Percentiles rank a stretch among this genome's conserved stretches.
Evolutionary conservation across 2,113 vertebrate species (phyloP).

Genomic region (Chrysochloris asiatica): DNA sequence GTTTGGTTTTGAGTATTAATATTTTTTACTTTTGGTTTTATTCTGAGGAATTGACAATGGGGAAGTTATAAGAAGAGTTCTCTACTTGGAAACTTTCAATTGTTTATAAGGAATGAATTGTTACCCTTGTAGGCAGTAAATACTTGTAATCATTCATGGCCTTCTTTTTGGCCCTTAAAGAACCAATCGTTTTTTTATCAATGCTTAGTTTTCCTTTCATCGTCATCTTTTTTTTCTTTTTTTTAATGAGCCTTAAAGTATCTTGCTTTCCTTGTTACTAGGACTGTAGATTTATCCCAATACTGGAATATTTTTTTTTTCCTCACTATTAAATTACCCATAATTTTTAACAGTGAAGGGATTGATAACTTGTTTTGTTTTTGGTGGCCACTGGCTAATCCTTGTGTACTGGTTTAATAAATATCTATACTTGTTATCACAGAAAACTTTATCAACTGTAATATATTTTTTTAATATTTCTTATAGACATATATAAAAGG

Average conservation of each 20-base stretch:
- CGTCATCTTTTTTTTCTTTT: not conserved
- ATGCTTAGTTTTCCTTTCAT: too few species aligned
- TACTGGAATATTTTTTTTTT: conserved; percentile 58
- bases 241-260: conserved; percentile 7
- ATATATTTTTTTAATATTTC: not conserved
- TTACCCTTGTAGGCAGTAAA: not conserved
- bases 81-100: conserved; percentile 35
- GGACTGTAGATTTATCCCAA: conserved; percentile 42
- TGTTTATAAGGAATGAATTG: not conserved
- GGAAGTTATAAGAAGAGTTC: not conserved
- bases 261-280: not conserved
- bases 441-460: not conserved
- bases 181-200: too few species aligned
- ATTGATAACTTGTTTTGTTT: not conserved
- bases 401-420: conserved; percentile 36
- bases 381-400: not conserved
- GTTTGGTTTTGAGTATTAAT: conserved; percentile 40
- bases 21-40: conserved; percentile 44
- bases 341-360: not conserved
- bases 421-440: not conserved
- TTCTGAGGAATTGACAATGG: conserved; percentile 10
- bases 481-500: not conserved
- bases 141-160: not conserved
- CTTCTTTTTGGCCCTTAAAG: conserved; percentile 45
- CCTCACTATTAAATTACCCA: conserved; percentile 36